Base-by-base conservation (phyloP, 2,888 invertebrate genomes). In the Ornithoptera priamus region DNA sequence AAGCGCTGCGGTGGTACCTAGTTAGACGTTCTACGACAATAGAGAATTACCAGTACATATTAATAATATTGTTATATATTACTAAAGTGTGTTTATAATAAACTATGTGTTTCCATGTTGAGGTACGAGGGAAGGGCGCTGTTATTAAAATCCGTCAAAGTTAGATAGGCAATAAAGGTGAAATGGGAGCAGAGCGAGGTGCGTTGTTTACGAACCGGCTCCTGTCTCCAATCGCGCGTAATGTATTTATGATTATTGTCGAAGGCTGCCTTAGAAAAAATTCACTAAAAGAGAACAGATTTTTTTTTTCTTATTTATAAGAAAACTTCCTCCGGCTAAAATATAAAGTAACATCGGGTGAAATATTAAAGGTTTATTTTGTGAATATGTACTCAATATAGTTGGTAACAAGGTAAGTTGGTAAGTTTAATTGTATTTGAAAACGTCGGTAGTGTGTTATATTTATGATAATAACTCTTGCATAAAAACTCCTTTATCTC, bases 231-330 rank as follows among this genome's bases (percentile, higher is more conserved):
- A 92, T 92, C 87, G 89, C 79, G 86, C 90, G 92, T 92, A 92
- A 92, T 92, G 92, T 92, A 92, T 92, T 92, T 92, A 92, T 92
- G 89, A 92, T 92, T 91, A 92, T 92, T 92, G 91, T 86, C 81
- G 76, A 77, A 84, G 80, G 80, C 80, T 73, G 64, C 69, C 69
- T 71, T 69, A 71, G 72, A 72, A 72, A 76, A 75, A 22, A 74
- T 73, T 73, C 75, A 72, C 72, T 73, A 74, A 72, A 75, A 76
- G 72, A 73, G 74, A 73, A 72, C 68, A 59, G 62, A 50, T 69
- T 65, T 65, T 65, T 67, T 65, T 63, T 12, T 12, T 58, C 42
- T 59, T 67, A 30, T 67, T 53, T 67, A 42, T 42, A 22, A 46
- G 53, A 53, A 53, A 53, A 53, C 4, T 53, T 53, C 53, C 18